Percentiles rank a stretch among this genome's conserved stretches.
These are phyloP conservation scores for Brachyrhaphis roseni DNA, from an alignment of 2,797 vertebrate genomes.

Conservation along the genomic window DNA sequence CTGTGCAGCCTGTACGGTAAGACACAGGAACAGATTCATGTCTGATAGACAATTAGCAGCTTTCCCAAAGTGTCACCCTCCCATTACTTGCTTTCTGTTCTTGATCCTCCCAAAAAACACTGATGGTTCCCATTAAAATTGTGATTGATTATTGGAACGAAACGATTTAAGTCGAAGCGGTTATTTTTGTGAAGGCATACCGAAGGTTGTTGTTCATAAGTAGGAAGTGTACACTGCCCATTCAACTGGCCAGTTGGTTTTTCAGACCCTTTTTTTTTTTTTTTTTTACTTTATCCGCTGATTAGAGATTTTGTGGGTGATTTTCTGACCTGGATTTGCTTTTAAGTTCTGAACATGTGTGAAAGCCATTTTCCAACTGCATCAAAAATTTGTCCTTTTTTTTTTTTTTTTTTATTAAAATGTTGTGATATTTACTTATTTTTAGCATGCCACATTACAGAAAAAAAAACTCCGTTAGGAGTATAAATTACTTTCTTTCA, in stretches of 20 bases:
- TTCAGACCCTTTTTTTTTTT: background rate
- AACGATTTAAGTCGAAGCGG: slow-evolving; percentile 58
- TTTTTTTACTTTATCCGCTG: background rate
- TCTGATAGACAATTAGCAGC: slow-evolving; percentile 61
- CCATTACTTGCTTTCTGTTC: slow-evolving; percentile 61
- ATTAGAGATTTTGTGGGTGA: background rate
- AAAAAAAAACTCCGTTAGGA: background rate
- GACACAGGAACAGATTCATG: background rate
- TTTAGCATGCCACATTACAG: background rate
- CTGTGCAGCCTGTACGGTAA: slow-evolving; percentile 1
- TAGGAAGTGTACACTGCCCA: slow-evolving; percentile 24
- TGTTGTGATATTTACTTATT: background rate
- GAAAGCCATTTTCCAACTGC: background rate
- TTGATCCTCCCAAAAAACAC: slow-evolving; percentile 79
- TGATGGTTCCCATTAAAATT: slow-evolving; percentile 81
- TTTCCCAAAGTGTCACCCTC: slow-evolving; percentile 65
- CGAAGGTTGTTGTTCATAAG: slow-evolving; percentile 58
- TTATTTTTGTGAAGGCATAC: slow-evolving; percentile 36
- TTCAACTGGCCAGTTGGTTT: slow-evolving; percentile 4
- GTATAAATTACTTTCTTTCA: background rate
- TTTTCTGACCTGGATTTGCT: background rate
- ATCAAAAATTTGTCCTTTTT: background rate
- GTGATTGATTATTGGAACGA: slow-evolving; percentile 70
- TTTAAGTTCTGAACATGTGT: background rate
- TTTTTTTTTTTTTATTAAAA: background rate